Evolutionary conservation across 1,140 invertebrate genomes (phyloP).

Genomic region (Neotoxoptera formosana): DNA sequence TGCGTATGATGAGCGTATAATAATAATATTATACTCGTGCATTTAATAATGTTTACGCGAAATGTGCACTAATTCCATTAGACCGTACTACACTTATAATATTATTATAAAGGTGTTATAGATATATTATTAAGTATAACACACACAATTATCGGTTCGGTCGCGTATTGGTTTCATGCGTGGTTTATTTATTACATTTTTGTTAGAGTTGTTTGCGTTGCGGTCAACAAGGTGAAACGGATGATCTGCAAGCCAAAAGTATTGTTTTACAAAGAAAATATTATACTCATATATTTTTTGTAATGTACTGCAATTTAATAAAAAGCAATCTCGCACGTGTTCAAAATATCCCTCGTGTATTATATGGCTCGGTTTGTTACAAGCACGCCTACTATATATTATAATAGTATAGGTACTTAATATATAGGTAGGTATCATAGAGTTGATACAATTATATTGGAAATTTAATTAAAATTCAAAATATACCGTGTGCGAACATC

Average conservation of each 20-base stretch:
- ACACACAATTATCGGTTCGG: not conserved
- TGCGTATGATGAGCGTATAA: not conserved
- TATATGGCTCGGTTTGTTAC: not conserved
- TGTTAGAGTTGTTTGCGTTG: too few relatives aligned
- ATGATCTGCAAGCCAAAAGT: not conserved
- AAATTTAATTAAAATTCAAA: slow-evolving; percentile 4
- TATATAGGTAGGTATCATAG: not conserved
- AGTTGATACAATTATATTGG: not conserved
- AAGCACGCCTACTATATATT: not conserved
- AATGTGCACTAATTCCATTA: not conserved
- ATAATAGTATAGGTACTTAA: too few relatives aligned
- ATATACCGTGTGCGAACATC: not conserved
- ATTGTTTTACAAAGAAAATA: not conserved
- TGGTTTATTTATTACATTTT: slow-evolving; percentile 17
- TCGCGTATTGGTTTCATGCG: not conserved
- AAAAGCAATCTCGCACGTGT: not conserved
- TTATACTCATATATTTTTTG: not conserved
- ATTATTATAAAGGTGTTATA: not conserved
- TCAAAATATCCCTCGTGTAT: not conserved
- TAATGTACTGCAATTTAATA: not conserved
- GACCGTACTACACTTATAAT: not conserved
- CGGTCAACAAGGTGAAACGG: not conserved
- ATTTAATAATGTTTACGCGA: not conserved
- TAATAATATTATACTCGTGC: not conserved
- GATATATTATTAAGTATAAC: not conserved